Evolutionary conservation across 2,113 vertebrate genomes (phyloP), one percentile per base, ranked within the genome.

Genomic region (Melozone crissalis): DNA sequence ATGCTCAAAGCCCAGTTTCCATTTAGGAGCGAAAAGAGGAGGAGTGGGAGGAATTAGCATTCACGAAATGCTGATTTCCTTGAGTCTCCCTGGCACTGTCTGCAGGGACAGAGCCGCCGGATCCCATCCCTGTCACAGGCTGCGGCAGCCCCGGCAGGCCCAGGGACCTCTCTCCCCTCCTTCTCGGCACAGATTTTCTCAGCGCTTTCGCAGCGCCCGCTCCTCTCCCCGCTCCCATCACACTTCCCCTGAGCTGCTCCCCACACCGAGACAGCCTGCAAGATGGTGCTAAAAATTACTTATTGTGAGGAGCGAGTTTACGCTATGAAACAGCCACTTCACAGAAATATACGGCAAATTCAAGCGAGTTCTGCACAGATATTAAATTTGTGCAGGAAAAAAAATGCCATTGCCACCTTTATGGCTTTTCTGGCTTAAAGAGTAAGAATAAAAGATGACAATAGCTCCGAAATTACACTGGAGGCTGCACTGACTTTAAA

Each of bases 401-500:
- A 59, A 41, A 62, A 16, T 0, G 46, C 84, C 52, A 23, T 3
- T 41, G 81, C 74, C 71, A 66, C 94, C 82, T 89, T 90, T 66
- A 91, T 23, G 68, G 91, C 88, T 93, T 79, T 63, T 76, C 93
- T 55, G 67, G 68, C 79, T 82, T 26, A 57, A 95, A 95, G 63
- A 82, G 66, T 8, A 52, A 33, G 87, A 94, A 91, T 71, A 87
- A 94, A 93, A 84, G 74, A 91, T 68, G 94, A 84, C 94, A 91
- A 90, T 41, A 68, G 67, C 93, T 84, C 77, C 2, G n/a, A 96
- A 75, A 54, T 66, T 88, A 83, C 95, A 93, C 96, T 95, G 71
- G 94, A 84, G 95, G 91, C 92, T 93, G 92, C 41, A 46, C 87
- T 97, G 94, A 67, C 87, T 92, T 94, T 91, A 94, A 92, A 95